Evolutionary conservation across 2,797 vertebrate species (phyloP).

Genomic region (Xerus rutilus): DNA sequence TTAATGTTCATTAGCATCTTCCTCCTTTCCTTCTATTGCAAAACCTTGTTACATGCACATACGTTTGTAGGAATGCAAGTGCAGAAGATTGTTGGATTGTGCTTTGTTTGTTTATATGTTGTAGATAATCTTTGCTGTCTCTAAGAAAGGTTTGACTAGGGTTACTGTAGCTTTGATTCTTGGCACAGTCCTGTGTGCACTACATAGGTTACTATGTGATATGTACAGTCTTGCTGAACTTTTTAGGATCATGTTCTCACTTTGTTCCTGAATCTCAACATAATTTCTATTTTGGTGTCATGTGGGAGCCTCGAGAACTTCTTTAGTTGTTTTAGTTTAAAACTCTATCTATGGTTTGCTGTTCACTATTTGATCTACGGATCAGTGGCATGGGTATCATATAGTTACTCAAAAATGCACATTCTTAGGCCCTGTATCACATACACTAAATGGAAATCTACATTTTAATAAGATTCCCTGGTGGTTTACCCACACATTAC

Average conservation of each 20-base stretch:
- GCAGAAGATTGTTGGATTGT: not conserved
- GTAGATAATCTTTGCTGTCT: not conserved
- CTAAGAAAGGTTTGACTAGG: not conserved
- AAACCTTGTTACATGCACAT: not conserved
- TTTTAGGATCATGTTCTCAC: not conserved
- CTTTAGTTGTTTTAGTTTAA: conserved; percentile 40
- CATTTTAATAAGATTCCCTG: not conserved
- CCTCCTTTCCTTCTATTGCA: not conserved
- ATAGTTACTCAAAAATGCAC: not conserved
- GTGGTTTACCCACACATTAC: not conserved
- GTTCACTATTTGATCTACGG: not conserved
- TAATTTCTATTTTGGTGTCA: not conserved
- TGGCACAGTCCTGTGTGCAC: not conserved
- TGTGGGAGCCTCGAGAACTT: not conserved
- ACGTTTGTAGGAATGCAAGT: not conserved
- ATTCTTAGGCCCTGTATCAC: not conserved
- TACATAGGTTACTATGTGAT: not conserved
- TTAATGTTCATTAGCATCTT: not conserved
- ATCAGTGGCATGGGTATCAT: not conserved
- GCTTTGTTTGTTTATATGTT: not conserved
- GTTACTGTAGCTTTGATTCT: conserved; percentile 5
- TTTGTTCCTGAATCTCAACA: not conserved
- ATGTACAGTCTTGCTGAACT: not conserved
- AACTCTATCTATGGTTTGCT: not conserved
- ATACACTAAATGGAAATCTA: not conserved